These are phyloP conservation scores for Noctua janthina DNA, from an alignment of 2,888 invertebrate genomes.

Conservation along the genomic window DNA sequence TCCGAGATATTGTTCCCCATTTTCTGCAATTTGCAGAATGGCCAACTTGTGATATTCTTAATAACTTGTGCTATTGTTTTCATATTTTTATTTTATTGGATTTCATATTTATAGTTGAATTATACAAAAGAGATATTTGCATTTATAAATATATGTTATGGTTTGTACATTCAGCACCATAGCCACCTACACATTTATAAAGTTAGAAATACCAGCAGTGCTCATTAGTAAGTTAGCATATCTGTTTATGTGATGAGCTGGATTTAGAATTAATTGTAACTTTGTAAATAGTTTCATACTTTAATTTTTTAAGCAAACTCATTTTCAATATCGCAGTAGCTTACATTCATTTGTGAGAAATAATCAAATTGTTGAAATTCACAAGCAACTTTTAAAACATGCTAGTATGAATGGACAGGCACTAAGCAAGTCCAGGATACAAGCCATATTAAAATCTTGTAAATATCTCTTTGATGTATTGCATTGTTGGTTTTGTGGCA, in stretches of 20 bases:
- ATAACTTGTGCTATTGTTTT: constrained; percentile 63
- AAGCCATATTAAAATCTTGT: constrained; percentile 49
- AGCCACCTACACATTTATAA: constrained; percentile 24
- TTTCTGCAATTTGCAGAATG: constrained; percentile 60
- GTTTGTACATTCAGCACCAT: constrained; percentile 39
- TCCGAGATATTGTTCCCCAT: constrained; percentile 49
- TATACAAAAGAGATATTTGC: constrained; percentile 72
- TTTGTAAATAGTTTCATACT: constrained; percentile 48
- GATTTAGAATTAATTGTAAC: constrained; percentile 32
- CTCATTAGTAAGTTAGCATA: constrained; percentile 36
- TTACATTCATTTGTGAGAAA: constrained; percentile 6
- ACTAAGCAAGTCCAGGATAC: constrained; percentile 25
- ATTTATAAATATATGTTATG: constrained; percentile 32
- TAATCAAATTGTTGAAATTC: neutral
- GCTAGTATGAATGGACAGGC: constrained; percentile 15
- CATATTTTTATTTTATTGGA: constrained; percentile 66
- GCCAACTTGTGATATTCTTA: constrained; percentile 64
- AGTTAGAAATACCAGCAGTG: constrained; percentile 28
- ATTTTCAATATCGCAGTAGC: constrained; percentile 2
- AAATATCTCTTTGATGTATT: constrained; percentile 68
- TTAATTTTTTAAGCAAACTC: constrained; percentile 27
- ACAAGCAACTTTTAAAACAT: constrained; percentile 15
- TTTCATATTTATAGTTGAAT: constrained; percentile 54
- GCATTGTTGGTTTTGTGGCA: constrained; percentile 52
- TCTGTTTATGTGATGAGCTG: constrained; percentile 29